phyloP scores from a whole-genome alignment of 2,797 vertebrate species.

The Lerista edwardsae region DNA sequence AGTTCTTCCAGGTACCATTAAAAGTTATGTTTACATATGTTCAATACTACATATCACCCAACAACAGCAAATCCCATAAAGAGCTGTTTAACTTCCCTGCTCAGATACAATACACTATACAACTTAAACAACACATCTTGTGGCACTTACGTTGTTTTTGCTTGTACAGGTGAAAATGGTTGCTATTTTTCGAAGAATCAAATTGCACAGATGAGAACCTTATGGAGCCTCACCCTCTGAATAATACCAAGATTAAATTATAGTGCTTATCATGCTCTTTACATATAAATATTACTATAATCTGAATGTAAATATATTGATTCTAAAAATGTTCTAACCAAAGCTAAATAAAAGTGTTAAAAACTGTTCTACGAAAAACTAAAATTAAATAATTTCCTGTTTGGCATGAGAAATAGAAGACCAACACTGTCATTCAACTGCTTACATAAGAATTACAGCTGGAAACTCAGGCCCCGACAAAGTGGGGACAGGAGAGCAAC shows the following conservation, averaged over 20 bases:
- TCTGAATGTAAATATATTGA: neutral
- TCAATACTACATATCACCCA: neutral
- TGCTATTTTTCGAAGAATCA: conserved; percentile 1
- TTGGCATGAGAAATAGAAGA: neutral
- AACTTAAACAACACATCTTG: too few species aligned
- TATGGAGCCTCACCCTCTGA: neutral
- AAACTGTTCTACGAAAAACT: neutral
- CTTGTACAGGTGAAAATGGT: neutral
- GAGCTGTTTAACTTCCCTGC: neutral
- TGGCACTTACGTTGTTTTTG: too few species aligned
- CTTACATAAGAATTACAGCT: neutral
- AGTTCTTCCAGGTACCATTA: neutral
- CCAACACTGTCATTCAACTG: neutral
- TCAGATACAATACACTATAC: neutral
- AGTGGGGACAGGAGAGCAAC: neutral
- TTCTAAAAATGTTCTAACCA: neutral
- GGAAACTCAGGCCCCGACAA: neutral
- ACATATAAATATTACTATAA: conserved; percentile 31
- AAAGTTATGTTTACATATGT: neutral
- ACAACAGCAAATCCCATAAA: neutral
- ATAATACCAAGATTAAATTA: conserved; percentile 15
- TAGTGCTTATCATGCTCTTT: neutral
- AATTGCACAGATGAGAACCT: neutral
- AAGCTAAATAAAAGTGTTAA: conserved; percentile 5
- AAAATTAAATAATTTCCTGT: neutral